Percentiles rank a stretch among this genome's conserved stretches.
Evolutionary conservation across 2,113 vertebrate genomes (phyloP).

Genomic region (Chloropsis hardwickii): DNA sequence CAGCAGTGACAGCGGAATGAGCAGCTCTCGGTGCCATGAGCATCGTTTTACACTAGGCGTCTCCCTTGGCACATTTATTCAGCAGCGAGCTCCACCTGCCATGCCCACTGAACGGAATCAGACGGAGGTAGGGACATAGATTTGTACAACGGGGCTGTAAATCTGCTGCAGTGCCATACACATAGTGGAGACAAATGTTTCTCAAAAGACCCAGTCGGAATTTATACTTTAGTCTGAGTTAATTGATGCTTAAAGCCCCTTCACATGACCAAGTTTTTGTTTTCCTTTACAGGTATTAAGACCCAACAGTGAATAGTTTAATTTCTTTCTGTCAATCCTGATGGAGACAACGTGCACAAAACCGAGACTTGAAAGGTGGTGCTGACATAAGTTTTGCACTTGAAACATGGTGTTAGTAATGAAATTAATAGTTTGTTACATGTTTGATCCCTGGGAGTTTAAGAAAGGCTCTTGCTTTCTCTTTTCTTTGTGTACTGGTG

Average conservation of each 20-base stretch:
- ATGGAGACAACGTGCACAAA: not conserved
- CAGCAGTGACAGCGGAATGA: rapidly evolving
- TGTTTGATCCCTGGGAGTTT: not conserved
- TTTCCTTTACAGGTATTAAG: not conserved
- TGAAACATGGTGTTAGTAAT: not conserved
- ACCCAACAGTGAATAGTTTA: not conserved
- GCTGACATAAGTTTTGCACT: not conserved
- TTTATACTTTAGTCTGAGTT: not conserved
- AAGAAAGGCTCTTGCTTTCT: not conserved
- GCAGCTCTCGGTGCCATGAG: not conserved
- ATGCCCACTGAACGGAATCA: rapidly evolving
- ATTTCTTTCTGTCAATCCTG: not conserved
- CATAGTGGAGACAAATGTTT: not conserved
- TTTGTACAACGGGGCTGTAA: rapidly evolving
- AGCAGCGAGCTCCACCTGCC: not conserved
- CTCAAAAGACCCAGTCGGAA: not conserved
- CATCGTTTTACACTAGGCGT: not conserved
- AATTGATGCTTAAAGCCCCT: not conserved
- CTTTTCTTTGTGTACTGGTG: not conserved
- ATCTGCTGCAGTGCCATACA: not conserved
- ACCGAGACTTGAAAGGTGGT: not conserved
- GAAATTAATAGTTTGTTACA: not conserved
- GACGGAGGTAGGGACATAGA: rapidly evolving
- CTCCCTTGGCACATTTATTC: not conserved
- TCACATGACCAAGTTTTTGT: not conserved